Base-by-base conservation (phyloP, 2,113 vertebrate genomes). In the pig (Sus scrofa) region DNA sequence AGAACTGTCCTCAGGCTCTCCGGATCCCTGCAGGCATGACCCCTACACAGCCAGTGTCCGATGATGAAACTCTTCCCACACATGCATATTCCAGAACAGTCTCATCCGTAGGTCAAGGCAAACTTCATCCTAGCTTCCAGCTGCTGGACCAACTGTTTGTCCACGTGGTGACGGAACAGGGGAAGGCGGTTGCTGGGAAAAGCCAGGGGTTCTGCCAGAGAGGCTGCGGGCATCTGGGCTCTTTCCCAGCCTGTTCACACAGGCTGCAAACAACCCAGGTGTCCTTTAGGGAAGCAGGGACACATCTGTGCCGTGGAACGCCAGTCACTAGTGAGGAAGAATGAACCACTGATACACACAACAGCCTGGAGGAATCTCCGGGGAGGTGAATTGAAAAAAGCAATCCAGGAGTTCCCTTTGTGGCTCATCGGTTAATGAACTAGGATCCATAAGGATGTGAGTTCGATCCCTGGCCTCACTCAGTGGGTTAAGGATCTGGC, bases 1-100 rank as follows among this genome's bases (percentile, higher is more conserved):
- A 78, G 44, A 93, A 89, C 39, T 86, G 52, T 94, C 93, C 96
- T 96, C 74, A 89, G 85, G 86, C 34, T 92, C 15, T 96, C 78
- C 91, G 89, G 70, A n/a, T 94, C 86, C 16, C 44, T 86, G 26
- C 68, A 85, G 65, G 89, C 24, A 71, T 14, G 92, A 50, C 32
- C 68, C 70, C 73, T 7, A 52, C 18, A 56, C 9, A 88, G 37
- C 30, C 77, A 44, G 7, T n/a, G 26, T 94, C 74, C 92, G 63
- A 85, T 77, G 50, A 67, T 85, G 84, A 82, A 96, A 52, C 44
- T 91, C 39, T 86, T 92, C 37, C 75, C 70, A 81, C 14, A 50
- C 9, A 22, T 20, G 37, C 0, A 1, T 65, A 56, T 85, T 96
- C 86, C 78, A 96, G 39, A 86, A 90, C 44, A 93, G 71, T 22